phyloP scores from a whole-genome alignment of 2,113 vertebrate species.

The Aldabrachelys gigantea region DNA sequence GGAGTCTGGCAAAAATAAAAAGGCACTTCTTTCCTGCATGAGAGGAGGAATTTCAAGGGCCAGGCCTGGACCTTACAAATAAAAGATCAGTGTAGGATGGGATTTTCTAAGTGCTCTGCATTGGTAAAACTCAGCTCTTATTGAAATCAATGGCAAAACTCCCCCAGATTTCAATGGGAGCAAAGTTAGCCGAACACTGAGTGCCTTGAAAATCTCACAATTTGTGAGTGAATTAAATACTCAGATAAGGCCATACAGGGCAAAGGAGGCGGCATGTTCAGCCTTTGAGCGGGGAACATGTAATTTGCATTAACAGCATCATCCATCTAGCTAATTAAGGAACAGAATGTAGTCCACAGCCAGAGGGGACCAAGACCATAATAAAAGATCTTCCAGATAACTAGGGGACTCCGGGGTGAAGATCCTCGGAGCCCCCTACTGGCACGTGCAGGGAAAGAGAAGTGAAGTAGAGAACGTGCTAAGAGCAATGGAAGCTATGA shows the following conservation, averaged over 20 bases:
- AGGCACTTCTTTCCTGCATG: neutral
- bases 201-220: neutral
- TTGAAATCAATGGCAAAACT: neutral
- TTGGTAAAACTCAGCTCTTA: neutral
- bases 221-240: neutral
- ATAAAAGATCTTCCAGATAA: neutral
- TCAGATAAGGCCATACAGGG: neutral
- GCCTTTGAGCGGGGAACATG: neutral
- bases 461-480: neutral
- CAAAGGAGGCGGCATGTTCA: neutral
- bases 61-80: neutral
- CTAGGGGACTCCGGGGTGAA: neutral
- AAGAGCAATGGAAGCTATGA: neutral
- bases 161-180: neutral
- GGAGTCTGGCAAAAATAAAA: neutral
- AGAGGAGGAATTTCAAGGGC: neutral
- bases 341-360: neutral
- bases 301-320: neutral
- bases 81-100: neutral
- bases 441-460: neutral
- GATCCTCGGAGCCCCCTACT: rapidly evolving
- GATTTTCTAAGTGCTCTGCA: neutral
- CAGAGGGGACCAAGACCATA: rapidly evolving
- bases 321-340: rapidly evolving
- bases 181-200: neutral